A percentile compares a stretch with the other conserved stretches of the same genome.
These are phyloP conservation scores for Idaea biselata DNA, from an alignment of 2,888 invertebrate species.

Conservation along the genomic window DNA sequence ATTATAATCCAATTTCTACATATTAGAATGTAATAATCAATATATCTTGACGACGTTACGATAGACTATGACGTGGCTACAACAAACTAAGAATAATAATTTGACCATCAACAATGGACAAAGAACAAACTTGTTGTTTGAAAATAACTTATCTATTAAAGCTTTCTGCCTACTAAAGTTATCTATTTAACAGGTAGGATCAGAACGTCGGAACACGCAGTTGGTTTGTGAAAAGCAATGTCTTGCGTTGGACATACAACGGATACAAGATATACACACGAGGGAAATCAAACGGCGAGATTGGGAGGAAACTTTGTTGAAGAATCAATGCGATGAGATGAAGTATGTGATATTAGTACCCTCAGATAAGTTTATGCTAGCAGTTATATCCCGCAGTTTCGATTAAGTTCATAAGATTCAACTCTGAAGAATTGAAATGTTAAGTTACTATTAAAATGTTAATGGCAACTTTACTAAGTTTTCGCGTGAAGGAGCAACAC, in stretches of 20 bases:
- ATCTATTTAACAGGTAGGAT: conserved; percentile 60
- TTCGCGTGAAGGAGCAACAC: no score
- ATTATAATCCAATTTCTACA: no score
- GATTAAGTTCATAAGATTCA: not conserved
- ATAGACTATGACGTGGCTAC: no score
- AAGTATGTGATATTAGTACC: conserved; percentile 48
- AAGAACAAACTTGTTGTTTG: not conserved
- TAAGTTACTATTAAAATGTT: no score
- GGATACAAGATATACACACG: conserved; percentile 76
- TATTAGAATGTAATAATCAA: no score
- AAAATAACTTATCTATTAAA: not conserved
- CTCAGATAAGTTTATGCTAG: not conserved
- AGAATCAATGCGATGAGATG: conserved; percentile 63
- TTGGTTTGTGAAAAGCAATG: conserved; percentile 80
- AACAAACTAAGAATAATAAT: no score
- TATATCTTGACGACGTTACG: no score
- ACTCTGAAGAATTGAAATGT: no score
- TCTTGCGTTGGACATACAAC: conserved; percentile 79
- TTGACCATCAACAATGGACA: not conserved
- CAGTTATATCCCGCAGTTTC: not conserved
- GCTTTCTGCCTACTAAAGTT: conserved; percentile 7
- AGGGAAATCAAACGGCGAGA: conserved; percentile 80
- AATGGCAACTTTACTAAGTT: no score
- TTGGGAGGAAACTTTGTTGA: conserved; percentile 76
- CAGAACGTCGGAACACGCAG: conserved; percentile 81